A percentile compares a stretch with the other conserved stretches of the same genome.
phyloP scores from a whole-genome alignment of 2,797 vertebrate genomes.

The Bradypodion ventrale region DNA sequence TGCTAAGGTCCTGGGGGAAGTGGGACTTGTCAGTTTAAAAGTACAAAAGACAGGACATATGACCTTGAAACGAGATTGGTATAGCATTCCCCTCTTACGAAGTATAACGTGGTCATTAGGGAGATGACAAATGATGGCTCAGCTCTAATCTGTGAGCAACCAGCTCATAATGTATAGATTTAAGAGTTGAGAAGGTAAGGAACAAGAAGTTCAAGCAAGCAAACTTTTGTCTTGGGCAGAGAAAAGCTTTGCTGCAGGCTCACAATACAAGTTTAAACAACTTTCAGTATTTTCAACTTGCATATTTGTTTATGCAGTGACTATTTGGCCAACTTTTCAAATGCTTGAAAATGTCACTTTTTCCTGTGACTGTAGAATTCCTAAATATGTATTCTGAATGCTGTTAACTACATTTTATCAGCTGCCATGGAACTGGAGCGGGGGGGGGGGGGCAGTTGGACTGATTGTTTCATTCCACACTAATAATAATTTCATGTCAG shows the following conservation, averaged over 20 bases:
- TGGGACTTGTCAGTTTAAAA: conserved; percentile 9
- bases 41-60: not conserved
- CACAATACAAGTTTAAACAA: not conserved
- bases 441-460: not conserved
- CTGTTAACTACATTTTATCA: not conserved
- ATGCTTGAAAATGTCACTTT: not conserved
- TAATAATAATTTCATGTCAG: no score
- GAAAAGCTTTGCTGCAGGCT: not conserved
- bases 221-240: not conserved
- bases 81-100: not conserved
- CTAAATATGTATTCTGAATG: not conserved
- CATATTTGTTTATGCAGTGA: not conserved
- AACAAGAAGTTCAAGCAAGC: not conserved
- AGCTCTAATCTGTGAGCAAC: not conserved
- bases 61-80: not conserved
- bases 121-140: not conserved
- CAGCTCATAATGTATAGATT: not conserved
- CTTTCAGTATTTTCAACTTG: not conserved
- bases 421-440: not conserved
- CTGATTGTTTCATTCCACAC: not conserved
- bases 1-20: not conserved
- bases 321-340: not conserved
- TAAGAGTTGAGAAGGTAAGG: not conserved
- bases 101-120: not conserved
- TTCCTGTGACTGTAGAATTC: not conserved